Conservation (phyloP, 2,113 vertebrate genomes). For the Cryptomyrus ogoouensis region DNA sequence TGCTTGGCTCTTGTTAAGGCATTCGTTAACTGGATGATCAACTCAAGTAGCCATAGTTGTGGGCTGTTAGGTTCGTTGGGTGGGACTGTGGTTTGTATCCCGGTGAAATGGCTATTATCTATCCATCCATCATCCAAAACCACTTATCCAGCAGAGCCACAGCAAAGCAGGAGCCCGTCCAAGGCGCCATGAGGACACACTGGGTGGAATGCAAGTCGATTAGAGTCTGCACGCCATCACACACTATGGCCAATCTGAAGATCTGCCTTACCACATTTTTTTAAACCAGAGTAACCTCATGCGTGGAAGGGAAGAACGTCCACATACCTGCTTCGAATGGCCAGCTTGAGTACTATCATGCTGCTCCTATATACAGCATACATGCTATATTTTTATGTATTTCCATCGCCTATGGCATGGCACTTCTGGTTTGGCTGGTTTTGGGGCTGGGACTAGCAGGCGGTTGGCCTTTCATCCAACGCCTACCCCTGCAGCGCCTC, state of each 20-base stretch:
- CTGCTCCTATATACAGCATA: not conserved
- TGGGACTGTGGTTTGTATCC: not conserved
- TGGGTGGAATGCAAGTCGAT: not conserved
- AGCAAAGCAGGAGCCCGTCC: not conserved
- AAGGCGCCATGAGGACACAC: not conserved
- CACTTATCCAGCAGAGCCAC: not conserved
- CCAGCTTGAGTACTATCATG: not conserved
- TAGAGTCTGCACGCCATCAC: not conserved
- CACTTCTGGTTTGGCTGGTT: not conserved
- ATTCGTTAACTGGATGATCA: not conserved
- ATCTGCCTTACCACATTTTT: not conserved
- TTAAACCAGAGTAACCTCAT: not conserved
- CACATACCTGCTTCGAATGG: not conserved
- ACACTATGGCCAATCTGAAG: not conserved
- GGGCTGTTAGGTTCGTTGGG: not conserved
- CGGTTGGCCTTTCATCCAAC: not conserved
- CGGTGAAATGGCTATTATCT: not conserved
- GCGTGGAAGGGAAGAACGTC: not conserved
- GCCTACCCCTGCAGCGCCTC: not conserved
- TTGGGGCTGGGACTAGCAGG: not conserved
- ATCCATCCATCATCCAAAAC: not conserved
- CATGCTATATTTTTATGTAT: not conserved
- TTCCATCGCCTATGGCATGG: not conserved
- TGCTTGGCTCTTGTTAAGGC: not conserved
- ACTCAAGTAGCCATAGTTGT: not conserved